A percentile compares a stretch with the other conserved stretches of the same genome.
Conservation (phyloP, 2,888 invertebrate species). For the Cataglyphis cursor region DNA sequence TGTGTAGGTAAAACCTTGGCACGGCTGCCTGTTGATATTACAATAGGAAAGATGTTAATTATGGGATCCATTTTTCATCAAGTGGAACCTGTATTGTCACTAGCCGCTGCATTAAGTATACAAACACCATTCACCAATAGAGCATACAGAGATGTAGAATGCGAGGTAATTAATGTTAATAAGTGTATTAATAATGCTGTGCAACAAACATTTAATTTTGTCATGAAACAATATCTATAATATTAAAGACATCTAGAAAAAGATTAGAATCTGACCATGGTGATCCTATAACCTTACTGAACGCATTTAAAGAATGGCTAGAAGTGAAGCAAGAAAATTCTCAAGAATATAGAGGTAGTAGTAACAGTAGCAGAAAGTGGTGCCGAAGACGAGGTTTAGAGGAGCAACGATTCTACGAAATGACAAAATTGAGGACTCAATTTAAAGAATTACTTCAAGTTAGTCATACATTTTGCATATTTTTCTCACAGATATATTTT, state of each 20-base stretch:
- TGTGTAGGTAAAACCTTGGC: constrained; percentile 95
- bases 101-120: constrained; percentile 97
- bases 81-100: constrained; percentile 94
- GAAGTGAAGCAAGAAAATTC: constrained; percentile 90
- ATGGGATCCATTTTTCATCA: constrained; percentile 96
- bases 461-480: constrained; percentile 11
- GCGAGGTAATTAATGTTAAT: constrained; percentile 89
- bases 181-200: constrained; percentile 18
- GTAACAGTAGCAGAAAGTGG: constrained; percentile 90
- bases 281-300: constrained; percentile 96
- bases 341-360: constrained; percentile 79
- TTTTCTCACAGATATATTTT: not conserved
- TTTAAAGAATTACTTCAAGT: constrained; percentile 94
- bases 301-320: constrained; percentile 96
- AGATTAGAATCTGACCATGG: constrained; percentile 97
- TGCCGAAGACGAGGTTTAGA: constrained; percentile 96
- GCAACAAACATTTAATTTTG: not conserved
- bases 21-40: constrained; percentile 97
- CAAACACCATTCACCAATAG: constrained; percentile 97
- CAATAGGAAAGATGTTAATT: constrained; percentile 98
- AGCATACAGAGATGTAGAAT: constrained; percentile 94
- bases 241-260: constrained; percentile 90
- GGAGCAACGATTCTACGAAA: constrained; percentile 98
- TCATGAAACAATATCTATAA: constrained; percentile 34
- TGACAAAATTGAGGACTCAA: constrained; percentile 96